Conservation (phyloP, 2,888 invertebrate genomes). For the Camptogramma bilineatum region DNA sequence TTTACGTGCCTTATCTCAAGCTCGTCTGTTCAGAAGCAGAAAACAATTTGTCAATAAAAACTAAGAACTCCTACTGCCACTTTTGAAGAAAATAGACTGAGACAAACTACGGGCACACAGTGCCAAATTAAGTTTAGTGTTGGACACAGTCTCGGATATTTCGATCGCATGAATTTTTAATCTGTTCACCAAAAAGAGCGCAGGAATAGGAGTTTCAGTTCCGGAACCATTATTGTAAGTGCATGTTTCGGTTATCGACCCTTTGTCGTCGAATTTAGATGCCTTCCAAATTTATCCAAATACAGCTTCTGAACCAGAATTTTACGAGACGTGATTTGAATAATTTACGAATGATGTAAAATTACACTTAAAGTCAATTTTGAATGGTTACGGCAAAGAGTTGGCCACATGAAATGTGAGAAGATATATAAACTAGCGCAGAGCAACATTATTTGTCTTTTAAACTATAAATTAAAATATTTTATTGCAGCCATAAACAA, state of each 20-base stretch:
- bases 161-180: conserved; percentile 70
- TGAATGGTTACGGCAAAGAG: no score
- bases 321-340: background rate
- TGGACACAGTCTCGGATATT: conserved; percentile 52
- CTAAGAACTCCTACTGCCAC: conserved; percentile 23
- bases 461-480: background rate
- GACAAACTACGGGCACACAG: conserved; percentile 50
- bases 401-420: no score
- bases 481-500: background rate
- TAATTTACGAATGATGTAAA: conserved; percentile 7
- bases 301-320: background rate
- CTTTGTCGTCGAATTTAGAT: conserved; percentile 21
- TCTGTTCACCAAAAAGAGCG: conserved; percentile 59
- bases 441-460: background rate
- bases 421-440: no score
- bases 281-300: background rate
- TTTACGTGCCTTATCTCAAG: conserved; percentile 30
- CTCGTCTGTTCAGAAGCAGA: conserved; percentile 23
- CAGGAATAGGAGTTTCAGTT: conserved; percentile 58
- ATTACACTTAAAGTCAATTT: background rate
- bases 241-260: conserved; percentile 51
- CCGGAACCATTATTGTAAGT: conserved; percentile 72
- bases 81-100: conserved; percentile 47
- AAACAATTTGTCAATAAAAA: conserved; percentile 36
- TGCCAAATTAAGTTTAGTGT: conserved; percentile 50